These are phyloP conservation scores for Zosterops borbonicus DNA, from an alignment of 2,113 vertebrate species.

Conservation along the genomic window DNA sequence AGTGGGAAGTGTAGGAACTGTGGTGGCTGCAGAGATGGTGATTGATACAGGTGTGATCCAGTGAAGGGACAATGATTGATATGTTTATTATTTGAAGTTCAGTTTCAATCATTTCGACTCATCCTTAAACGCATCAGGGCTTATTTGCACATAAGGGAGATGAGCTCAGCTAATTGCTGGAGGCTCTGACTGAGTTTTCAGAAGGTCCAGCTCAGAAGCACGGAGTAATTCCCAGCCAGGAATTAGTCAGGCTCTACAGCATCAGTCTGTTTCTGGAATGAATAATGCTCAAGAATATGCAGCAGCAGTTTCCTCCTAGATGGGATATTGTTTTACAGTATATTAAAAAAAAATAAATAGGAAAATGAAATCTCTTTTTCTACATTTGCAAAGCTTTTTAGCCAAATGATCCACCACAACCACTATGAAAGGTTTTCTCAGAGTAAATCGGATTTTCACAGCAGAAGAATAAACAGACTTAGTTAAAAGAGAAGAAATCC, in stretches of 20 bases:
- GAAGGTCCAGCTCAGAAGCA: background rate
- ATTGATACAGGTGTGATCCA: slow-evolving; percentile 9
- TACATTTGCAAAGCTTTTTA: background rate
- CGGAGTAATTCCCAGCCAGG: background rate
- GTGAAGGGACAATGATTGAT: slow-evolving; percentile 11
- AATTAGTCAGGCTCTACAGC: background rate
- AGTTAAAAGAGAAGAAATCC: background rate
- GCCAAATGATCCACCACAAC: background rate
- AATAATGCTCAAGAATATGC: background rate
- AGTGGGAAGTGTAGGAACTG: background rate
- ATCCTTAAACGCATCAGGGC: background rate
- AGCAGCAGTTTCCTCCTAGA: background rate
- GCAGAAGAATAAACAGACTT: background rate
- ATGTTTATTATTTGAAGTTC: slow-evolving; percentile 31
- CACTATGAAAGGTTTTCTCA: background rate
- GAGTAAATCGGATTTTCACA: background rate
- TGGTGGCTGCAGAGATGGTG: background rate
- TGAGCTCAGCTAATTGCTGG: background rate
- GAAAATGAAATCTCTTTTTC: background rate
- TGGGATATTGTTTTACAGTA: background rate
- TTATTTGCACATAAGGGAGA: background rate
- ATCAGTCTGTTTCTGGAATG: background rate
- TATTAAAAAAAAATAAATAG: background rate
- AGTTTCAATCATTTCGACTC: background rate
- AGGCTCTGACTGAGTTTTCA: background rate